A percentile compares a stretch with the other conserved stretches of the same genome.
Evolutionary conservation across 2,797 vertebrate species (phyloP).

Genomic region (Lophius americanus): DNA sequence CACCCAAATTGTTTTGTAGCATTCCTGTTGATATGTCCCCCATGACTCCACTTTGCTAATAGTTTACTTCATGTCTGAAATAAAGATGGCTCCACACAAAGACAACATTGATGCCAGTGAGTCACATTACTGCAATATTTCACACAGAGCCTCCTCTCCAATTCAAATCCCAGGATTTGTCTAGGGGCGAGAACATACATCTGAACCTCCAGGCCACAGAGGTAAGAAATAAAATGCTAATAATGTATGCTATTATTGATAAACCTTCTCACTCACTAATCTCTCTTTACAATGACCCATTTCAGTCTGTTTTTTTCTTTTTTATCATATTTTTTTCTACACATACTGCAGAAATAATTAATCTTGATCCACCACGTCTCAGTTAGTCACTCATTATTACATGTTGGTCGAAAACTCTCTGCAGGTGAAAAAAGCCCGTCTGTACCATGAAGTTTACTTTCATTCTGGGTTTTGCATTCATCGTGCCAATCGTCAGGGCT

Average conservation of each 20-base stretch:
- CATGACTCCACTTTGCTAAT: constrained; percentile 83
- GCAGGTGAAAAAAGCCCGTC: constrained; percentile 30
- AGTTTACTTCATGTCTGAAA: constrained; percentile 75
- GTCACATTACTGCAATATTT: constrained; percentile 35
- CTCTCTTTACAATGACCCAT: not conserved
- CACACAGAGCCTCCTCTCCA: constrained; percentile 28
- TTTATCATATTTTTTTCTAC: not conserved
- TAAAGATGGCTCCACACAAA: constrained; percentile 71
- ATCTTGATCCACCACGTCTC: not conserved
- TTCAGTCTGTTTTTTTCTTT: not conserved
- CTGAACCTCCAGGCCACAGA: constrained; percentile 26
- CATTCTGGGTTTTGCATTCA: constrained; percentile 48
- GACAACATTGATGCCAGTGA: constrained; percentile 61
- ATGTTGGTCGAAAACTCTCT: constrained; percentile 1
- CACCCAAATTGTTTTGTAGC: constrained; percentile 52
- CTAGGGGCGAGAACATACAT: constrained; percentile 29
- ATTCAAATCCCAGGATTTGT: constrained; percentile 48
- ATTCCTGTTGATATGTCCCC: constrained; percentile 61
- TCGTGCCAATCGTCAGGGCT: constrained; percentile 66
- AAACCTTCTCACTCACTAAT: not conserved
- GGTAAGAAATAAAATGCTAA: constrained; percentile 42
- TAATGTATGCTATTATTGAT: not conserved
- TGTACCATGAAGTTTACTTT: constrained; percentile 65
- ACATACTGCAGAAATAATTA: not conserved
- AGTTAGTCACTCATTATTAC: not conserved